phyloP scores from a whole-genome alignment of 2,797 vertebrate species.

The Rhynchonycteris naso region DNA sequence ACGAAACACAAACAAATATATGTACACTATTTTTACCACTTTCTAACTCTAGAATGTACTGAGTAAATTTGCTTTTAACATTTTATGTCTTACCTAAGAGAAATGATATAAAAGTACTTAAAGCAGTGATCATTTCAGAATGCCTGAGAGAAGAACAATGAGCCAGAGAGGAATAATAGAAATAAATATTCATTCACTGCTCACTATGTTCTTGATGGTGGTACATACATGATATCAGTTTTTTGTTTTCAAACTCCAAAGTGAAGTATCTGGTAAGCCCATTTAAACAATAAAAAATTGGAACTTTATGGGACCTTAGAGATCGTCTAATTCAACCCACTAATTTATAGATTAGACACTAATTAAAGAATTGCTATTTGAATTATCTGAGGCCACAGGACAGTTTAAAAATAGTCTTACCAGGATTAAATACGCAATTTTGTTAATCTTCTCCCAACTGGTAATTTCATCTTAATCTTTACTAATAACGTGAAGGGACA shows the following conservation, averaged over 20 bases:
- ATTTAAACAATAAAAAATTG: neutral
- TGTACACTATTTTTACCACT: neutral
- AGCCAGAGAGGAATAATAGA: neutral
- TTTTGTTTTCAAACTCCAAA: neutral
- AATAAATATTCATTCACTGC: neutral
- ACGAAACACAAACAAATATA: constrained; percentile 6
- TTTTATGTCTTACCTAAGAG: neutral
- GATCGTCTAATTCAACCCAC: neutral
- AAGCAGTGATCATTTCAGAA: neutral
- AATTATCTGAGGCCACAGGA: neutral
- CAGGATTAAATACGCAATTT: constrained; percentile 45
- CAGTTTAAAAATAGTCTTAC: neutral
- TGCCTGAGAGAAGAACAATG: constrained; percentile 4
- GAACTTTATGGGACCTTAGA: neutral
- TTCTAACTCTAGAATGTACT: too few species aligned
- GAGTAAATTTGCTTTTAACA: neutral
- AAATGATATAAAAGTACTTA: neutral
- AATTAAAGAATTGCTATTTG: neutral
- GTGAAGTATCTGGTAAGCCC: neutral
- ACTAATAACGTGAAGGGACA: neutral
- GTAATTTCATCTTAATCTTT: constrained; percentile 35
- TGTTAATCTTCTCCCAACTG: neutral
- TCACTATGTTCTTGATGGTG: neutral
- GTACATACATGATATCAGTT: neutral
- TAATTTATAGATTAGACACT: neutral